Evolutionary conservation across 2,113 vertebrate genomes (phyloP), one percentile per base, ranked within the genome.

Genomic region (Hylia prasina): DNA sequence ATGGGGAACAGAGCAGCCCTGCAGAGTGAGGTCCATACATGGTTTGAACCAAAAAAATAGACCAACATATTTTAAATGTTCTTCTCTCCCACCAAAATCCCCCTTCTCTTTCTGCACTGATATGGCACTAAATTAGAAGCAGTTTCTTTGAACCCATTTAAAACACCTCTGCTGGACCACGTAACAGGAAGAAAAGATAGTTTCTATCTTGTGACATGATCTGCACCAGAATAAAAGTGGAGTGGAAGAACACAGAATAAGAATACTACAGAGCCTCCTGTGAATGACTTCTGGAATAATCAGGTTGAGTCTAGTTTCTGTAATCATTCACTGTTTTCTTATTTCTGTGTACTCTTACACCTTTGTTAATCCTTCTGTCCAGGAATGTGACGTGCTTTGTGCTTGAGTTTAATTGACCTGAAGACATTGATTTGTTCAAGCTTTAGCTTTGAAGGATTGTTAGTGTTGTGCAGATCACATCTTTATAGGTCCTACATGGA

Each of bases 371-470:
- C 69, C 78, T 89, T 80, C 70, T 81, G 68, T 35, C 68, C 89
- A 95, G 42, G 65, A 96, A 60, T 0, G 2, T 76, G 63, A 73
- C 2, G 8, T 83, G 57, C 47, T 80, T 92, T 95, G 42, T 92
- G 12, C 8, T 94, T 70, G 83, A 89, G 27, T 77, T 96, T 93
- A 92, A 73, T 48, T 65, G 72, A 79, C 20, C 60, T 44, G 66
- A 88, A 23, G 47, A 89, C 63, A 94, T 54, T 5, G 3, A 92
- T 93, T 35, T 89, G 63, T 37, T 93, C 35, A 76, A 93, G 56
- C 60, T 94, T 83, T 87, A 75, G 91, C 58, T 95, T 76, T 66
- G 58, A 96, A 86, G 70, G 93, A 96, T 44, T 61, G n/a, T 51
- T 83, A 84, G 28, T 78, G 73, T 51, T 56, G 82, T 73, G 58